These are phyloP conservation scores for Mormoops blainvillei DNA, from an alignment of 2,113 vertebrate genomes.

Conservation along the genomic window DNA sequence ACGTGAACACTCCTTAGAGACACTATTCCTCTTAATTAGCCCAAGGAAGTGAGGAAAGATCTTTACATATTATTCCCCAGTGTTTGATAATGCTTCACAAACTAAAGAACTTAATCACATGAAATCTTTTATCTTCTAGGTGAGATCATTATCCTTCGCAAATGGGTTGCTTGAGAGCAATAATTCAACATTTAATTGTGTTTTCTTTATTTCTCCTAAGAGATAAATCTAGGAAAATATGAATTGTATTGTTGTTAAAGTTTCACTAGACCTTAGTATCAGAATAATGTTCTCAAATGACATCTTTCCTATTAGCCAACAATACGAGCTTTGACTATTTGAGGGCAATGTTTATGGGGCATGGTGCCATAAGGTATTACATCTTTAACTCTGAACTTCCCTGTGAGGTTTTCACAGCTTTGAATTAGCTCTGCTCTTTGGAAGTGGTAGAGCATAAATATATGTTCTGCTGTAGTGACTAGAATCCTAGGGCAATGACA, in stretches of 20 bases:
- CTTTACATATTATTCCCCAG: slow-evolving; percentile 35
- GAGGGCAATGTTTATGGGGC: background rate
- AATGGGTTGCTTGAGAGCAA: slow-evolving; percentile 45
- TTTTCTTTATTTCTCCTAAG: slow-evolving; percentile 60
- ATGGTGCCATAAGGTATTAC: background rate
- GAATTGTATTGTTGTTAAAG: slow-evolving; percentile 39
- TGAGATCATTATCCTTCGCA: slow-evolving; percentile 70
- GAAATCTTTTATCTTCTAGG: slow-evolving; percentile 61
- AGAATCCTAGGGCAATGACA: background rate
- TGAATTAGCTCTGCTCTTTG: background rate
- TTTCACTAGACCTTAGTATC: slow-evolving; percentile 4
- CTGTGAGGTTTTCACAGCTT: background rate
- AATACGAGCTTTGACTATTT: background rate
- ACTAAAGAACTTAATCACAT: slow-evolving; percentile 36
- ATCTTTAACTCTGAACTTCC: background rate
- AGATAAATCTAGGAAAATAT: slow-evolving; percentile 50
- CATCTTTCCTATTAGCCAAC: slow-evolving; percentile 29
- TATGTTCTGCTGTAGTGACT: background rate
- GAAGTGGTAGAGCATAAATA: background rate
- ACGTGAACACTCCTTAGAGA: background rate
- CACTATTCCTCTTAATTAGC: slow-evolving; percentile 35
- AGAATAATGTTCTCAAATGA: slow-evolving; percentile 46
- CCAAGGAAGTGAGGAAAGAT: background rate
- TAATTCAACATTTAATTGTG: slow-evolving; percentile 65
- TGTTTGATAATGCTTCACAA: slow-evolving; percentile 26